Conservation (phyloP, 1,140 invertebrate genomes). For the Drosophila ananassae region DNA sequence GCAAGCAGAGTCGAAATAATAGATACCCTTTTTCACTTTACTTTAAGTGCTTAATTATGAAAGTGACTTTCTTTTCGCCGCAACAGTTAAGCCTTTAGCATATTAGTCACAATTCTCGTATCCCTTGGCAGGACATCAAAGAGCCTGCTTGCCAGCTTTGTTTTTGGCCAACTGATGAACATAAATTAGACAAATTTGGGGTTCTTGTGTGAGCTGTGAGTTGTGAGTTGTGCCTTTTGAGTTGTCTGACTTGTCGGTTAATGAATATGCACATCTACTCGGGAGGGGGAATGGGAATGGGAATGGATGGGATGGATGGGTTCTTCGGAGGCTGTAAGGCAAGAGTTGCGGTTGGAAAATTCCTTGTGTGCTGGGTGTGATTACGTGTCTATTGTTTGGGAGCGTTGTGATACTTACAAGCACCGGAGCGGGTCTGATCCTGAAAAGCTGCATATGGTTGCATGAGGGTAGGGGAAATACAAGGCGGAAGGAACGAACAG, state of each 20-base stretch:
- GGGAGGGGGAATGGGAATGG: slow-evolving; percentile 4
- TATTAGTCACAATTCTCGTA: background rate
- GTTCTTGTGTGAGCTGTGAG: slow-evolving; percentile 28
- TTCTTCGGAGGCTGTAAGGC: background rate
- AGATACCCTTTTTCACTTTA: slow-evolving; percentile 7
- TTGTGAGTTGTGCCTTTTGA: slow-evolving; percentile 38
- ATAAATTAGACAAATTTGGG: slow-evolving; percentile 57
- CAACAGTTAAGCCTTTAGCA: background rate
- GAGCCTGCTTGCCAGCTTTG: background rate
- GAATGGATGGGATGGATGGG: slow-evolving; percentile 2
- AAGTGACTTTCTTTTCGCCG: background rate
- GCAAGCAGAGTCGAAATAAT: slow-evolving; percentile 7
- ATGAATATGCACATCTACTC: slow-evolving; percentile 48
- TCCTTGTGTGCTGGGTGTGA: slow-evolving; percentile 9
- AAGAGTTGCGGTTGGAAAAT: slow-evolving; percentile 1
- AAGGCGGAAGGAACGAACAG: slow-evolving; percentile 27
- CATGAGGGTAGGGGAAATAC: slow-evolving; percentile 39
- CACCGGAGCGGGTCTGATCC: slow-evolving; percentile 97
- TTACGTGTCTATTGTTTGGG: slow-evolving; percentile 32
- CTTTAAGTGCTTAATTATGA: background rate
- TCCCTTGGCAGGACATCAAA: background rate
- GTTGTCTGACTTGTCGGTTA: slow-evolving; percentile 27
- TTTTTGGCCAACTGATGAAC: slow-evolving; percentile 29
- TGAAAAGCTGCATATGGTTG: slow-evolving; percentile 91
- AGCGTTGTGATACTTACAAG: slow-evolving; percentile 92